A percentile compares a stretch with the other conserved stretches of the same genome.
phyloP scores from a whole-genome alignment of 2,888 invertebrate genomes.

The Smittia aterrima region DNA sequence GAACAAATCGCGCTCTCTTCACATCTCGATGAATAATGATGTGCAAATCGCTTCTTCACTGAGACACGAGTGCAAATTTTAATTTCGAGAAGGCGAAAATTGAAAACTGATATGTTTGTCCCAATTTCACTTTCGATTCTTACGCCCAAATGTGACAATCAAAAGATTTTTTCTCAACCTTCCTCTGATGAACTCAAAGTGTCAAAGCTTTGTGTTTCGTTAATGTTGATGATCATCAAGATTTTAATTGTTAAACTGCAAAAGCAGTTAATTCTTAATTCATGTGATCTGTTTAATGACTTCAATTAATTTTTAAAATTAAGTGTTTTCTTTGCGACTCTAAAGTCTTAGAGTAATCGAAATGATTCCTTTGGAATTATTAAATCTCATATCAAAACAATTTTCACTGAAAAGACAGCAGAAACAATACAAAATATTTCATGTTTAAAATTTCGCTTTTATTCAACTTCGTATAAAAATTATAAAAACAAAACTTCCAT shows the following conservation, averaged over 20 bases:
- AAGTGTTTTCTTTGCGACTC: too few relatives aligned
- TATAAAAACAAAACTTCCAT: neutral
- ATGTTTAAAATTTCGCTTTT: neutral
- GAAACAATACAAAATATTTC: too few relatives aligned
- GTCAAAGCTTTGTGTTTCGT: neutral
- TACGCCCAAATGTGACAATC: neutral
- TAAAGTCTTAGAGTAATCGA: too few relatives aligned
- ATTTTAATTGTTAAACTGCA: neutral
- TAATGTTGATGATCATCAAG: neutral
- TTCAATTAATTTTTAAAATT: too few relatives aligned
- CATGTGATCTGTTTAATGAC: too few relatives aligned
- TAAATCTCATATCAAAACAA: too few relatives aligned
- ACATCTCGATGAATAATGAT: conserved; percentile 16
- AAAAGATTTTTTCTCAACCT: neutral
- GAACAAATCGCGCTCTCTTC: neutral
- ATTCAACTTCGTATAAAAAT: conserved; percentile 9
- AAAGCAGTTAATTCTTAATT: neutral
- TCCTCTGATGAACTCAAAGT: neutral
- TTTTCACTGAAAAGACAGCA: too few relatives aligned
- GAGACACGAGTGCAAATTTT: neutral
- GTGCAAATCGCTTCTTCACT: neutral
- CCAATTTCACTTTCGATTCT: neutral
- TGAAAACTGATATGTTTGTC: neutral
- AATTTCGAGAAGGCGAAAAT: neutral
- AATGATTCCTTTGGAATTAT: too few relatives aligned